Evolutionary conservation across 2,797 vertebrate species (phyloP), one percentile per base, ranked within the genome.

Genomic region (Clarias laeviceps): DNA sequence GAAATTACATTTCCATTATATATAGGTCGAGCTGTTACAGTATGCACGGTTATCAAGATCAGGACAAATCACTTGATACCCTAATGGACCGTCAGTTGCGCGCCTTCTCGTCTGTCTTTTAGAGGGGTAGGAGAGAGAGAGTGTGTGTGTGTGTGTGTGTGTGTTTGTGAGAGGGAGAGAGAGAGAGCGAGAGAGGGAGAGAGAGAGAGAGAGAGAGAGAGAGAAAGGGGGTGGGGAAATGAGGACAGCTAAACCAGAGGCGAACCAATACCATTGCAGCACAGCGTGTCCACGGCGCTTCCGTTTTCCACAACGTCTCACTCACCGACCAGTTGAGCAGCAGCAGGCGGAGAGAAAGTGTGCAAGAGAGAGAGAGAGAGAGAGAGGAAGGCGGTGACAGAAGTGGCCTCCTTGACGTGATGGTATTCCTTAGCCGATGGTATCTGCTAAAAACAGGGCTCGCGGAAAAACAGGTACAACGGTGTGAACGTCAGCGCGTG

Each of bases 341-440:
- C 59, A 65, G 64, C 82, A 64, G 87, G 73, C 87, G 82, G 86
- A 85, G 89, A 86, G 88, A 74, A 89, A 74, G 85, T 40, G 77
- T 62, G 57, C 32, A 82, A 83, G 88, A 78, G 89, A 87, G 90
- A 80, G 89, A 81, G 76, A 91, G 92, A 90, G 91, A 88, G 87
- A 56, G 34, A 45, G 90, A 87, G 91, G 91, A 89, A 93, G 93
- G 92, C 91, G 94, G 91, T 91, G 93, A 94, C 91, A 90, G 93
- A 93, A 89, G 87, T 91, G 93, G 91, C 94, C 93, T 93, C 91
- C 82, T 90, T 91, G 89, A 94, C 93, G 79, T 83, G 81, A 87
- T 89, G 91, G 91, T 91, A 83, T 83, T 87, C 87, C 89, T 91
- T 89, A 87, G 91, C 90, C 56, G 27, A 72, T 72, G 80, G 80